phyloP scores from a whole-genome alignment of 2,888 invertebrate species.

The Autographa gamma region DNA sequence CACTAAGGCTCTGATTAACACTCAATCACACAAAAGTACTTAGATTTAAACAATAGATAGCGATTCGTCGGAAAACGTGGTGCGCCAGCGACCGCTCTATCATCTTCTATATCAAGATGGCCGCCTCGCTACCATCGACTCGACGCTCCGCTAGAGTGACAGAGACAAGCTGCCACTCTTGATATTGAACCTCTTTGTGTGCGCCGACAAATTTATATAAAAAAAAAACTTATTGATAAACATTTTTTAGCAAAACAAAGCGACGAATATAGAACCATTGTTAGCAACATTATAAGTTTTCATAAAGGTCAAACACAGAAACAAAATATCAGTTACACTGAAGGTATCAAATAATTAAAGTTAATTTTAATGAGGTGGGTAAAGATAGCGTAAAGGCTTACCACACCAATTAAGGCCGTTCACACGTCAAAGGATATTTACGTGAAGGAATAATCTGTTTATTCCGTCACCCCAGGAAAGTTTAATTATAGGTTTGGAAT shows the following conservation, averaged over 20 bases:
- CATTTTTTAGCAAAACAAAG: background rate
- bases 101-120: no score
- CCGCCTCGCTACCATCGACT: no score
- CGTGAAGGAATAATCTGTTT: slow-evolving; percentile 60
- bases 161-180: no score
- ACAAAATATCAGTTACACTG: slow-evolving; percentile 19
- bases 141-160: no score
- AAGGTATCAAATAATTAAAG: slow-evolving; percentile 34
- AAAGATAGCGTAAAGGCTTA: slow-evolving; percentile 49
- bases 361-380: slow-evolving; percentile 40
- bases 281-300: slow-evolving; percentile 22
- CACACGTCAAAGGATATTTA: slow-evolving; percentile 61
- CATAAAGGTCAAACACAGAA: slow-evolving; percentile 18
- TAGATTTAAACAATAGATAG: no score
- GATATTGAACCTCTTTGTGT: no score
- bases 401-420: slow-evolving; percentile 61
- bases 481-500: slow-evolving; percentile 63
- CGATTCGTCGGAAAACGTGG: no score
- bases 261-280: background rate
- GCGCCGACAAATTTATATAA: no score
- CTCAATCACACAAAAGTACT: no score
- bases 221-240: background rate
- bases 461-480: slow-evolving; percentile 59
- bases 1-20: no score
- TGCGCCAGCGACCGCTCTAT: no score